These are phyloP conservation scores for Crotalus horridus DNA, from an alignment of 2,113 vertebrate genomes.

Conservation along the genomic window DNA sequence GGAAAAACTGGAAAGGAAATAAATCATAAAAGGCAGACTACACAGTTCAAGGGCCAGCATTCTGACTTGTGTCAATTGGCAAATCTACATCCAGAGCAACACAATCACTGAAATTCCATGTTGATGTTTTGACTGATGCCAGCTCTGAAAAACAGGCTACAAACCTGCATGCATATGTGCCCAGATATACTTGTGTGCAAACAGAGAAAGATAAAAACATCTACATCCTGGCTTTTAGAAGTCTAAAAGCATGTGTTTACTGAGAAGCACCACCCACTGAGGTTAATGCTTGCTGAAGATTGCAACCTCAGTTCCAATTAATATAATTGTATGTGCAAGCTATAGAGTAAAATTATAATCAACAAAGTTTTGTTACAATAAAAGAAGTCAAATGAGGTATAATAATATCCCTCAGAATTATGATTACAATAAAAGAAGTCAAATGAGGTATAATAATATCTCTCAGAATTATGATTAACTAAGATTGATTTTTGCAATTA, in stretches of 20 bases:
- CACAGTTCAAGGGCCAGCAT: conserved; percentile 20
- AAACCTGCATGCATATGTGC: background rate
- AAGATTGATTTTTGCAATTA: background rate
- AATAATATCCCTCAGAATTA: background rate
- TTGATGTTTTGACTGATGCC: background rate
- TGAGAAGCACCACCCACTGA: background rate
- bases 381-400: background rate
- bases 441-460: background rate
- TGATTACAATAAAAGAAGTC: background rate
- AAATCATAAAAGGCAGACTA: background rate
- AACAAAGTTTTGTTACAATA: background rate
- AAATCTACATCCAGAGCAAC: background rate
- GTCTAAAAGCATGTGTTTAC: background rate
- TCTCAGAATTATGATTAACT: background rate
- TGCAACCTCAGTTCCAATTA: background rate
- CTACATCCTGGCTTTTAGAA: background rate
- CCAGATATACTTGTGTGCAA: background rate
- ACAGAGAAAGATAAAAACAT: background rate
- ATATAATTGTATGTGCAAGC: background rate
- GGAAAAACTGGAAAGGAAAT: conserved; percentile 43
- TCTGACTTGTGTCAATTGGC: conserved; percentile 1
- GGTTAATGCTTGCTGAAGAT: background rate
- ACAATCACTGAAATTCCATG: background rate
- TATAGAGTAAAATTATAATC: background rate
- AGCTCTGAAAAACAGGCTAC: background rate